Evolutionary conservation across 2,888 invertebrate genomes (phyloP), one percentile per base, ranked within the genome.

Genomic region (Spatulosminthurus flaviceps): DNA sequence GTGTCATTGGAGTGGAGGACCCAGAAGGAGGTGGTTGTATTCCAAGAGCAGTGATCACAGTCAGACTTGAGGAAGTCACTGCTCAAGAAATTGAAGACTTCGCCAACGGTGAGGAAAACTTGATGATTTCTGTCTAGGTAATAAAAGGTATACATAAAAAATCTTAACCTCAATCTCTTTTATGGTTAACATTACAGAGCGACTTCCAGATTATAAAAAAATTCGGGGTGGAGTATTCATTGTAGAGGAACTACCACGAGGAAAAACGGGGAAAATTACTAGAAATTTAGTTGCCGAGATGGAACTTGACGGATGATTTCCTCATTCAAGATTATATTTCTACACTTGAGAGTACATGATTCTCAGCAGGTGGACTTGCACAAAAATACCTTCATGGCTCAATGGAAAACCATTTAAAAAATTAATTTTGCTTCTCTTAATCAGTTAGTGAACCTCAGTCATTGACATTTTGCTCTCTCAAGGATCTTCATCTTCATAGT

Each of bases 11-110:
- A 13, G 66, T 84, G 9, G 79, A 73, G 1, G 83, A 84, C 74
- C 83, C 83, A 9, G 78, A 84, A 21, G 83, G 83, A 19, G 83
- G 83, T 24, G 84, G 83, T 69, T 77, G 80, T 19, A 77, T 85
- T 64, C 84, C 84, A 24, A 67, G 84, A n/a, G 84, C 83, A 11
- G 81, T 82, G n/a, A 81, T 80, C 0, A 22, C 82, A 2, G 41
- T 75, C 9, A 34, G 67, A 2, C 21, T 77, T 34, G 67, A 72
- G 0, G 26, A 70, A 61, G 70, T 78, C 7, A 80, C 77, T n/a
- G 29, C 80, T 0, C 77, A 81, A 51, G 83, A 84, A 75, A 79
- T 84, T 43, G 19, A 74, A 29, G 34, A 74, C 0, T 74, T 74
- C 29, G 61, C 74, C 1, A 74, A 74, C 28, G 74, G 74, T 74